These are phyloP conservation scores for Catocala nupta DNA, from an alignment of 2,888 invertebrate genomes.

Conservation along the genomic window DNA sequence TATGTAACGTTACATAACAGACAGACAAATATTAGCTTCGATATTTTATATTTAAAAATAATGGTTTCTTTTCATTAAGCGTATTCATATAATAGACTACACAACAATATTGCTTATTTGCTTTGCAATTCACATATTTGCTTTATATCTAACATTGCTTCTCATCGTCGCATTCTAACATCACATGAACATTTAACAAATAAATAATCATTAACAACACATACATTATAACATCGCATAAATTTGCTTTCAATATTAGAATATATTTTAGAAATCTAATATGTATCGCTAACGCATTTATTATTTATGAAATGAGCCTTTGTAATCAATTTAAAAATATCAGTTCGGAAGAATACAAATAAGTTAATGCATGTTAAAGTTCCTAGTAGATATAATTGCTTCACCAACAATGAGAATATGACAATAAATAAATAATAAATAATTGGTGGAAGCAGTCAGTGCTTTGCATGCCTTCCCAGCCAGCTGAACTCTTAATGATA, in stretches of 20 bases:
- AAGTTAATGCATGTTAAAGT: conserved; percentile 6
- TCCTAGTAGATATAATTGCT: not conserved
- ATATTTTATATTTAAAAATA: no score
- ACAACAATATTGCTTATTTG: conserved; percentile 16
- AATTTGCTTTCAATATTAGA: conserved; percentile 16
- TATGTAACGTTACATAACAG: not conserved
- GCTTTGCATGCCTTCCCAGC: conserved; percentile 7
- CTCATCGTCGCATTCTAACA: not conserved
- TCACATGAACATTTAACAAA: not conserved
- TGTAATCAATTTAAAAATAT: not conserved
- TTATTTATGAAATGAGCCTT: conserved; percentile 18
- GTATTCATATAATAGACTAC: not conserved
- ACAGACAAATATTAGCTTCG: no score
- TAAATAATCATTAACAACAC: not conserved
- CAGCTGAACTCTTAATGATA: conserved; percentile 19
- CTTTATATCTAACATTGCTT: conserved; percentile 51
- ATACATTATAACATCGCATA: not conserved
- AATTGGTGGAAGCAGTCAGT: not conserved
- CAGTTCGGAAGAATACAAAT: not conserved
- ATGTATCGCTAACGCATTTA: conserved; percentile 45
- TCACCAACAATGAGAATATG: not conserved
- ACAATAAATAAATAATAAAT: not conserved
- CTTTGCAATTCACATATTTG: conserved; percentile 16
- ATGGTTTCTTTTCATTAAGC: no score
- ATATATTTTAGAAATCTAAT: conserved; percentile 7